phyloP scores from a whole-genome alignment of 2,113 vertebrate genomes.

The Callipepla californica region DNA sequence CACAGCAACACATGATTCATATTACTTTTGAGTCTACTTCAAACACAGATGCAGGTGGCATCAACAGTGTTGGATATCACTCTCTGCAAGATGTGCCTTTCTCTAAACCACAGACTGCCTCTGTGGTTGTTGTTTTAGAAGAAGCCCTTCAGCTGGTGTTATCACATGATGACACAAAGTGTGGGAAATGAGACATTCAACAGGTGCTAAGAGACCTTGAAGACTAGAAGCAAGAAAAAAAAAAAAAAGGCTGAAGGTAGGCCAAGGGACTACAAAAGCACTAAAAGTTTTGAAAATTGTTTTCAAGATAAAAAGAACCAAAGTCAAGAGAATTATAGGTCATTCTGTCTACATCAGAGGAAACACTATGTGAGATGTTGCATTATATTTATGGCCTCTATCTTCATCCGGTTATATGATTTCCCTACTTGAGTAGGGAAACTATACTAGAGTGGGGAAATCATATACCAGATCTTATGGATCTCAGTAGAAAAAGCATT shows the following conservation, averaged over 20 bases:
- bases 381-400: not conserved
- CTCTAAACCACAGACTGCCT: conserved; percentile 77
- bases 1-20: conserved; percentile 36
- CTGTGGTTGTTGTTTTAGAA: conserved; percentile 74
- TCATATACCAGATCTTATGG: not conserved
- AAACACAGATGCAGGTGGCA: conserved; percentile 61
- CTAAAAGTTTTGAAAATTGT: not conserved
- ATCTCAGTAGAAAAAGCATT: not conserved
- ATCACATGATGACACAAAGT: conserved; percentile 72
- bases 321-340: not conserved
- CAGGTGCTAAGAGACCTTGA: conserved; percentile 73
- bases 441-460: too few relatives aligned
- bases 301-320: conserved; percentile 33
- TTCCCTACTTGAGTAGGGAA: not conserved
- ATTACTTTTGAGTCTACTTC: conserved; percentile 37
- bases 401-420: not conserved
- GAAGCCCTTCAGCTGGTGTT: conserved; percentile 65
- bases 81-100: conserved; percentile 35
- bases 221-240: conserved; percentile 47
- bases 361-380: not conserved
- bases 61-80: conserved; percentile 29
- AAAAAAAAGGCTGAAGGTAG: not conserved
- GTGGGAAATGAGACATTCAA: conserved; percentile 72
- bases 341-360: conserved; percentile 14
- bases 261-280: conserved; percentile 10